phyloP scores from a whole-genome alignment of 2,113 vertebrate genomes.

The Gopherus flavomarginatus region DNA sequence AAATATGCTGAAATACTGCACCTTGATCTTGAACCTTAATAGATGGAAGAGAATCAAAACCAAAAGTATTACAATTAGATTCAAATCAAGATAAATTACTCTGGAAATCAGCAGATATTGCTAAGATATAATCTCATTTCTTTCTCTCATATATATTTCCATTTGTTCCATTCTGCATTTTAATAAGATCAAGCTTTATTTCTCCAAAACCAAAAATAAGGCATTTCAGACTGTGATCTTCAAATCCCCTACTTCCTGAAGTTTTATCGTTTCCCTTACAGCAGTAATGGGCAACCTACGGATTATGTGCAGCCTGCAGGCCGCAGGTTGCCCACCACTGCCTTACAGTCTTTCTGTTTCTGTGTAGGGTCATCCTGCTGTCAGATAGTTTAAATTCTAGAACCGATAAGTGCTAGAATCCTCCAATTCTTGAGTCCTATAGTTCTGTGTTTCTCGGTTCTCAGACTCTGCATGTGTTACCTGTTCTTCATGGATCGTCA shows the following conservation, averaged over 20 bases:
- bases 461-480: background rate
- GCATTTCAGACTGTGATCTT: background rate
- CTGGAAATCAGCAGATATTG: background rate
- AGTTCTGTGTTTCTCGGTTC: background rate
- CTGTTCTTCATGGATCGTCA: background rate
- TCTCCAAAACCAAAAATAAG: background rate
- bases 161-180: background rate
- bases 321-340: too few species aligned
- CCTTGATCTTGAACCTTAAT: background rate
- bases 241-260: background rate
- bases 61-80: background rate
- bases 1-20: background rate
- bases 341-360: background rate
- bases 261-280: background rate
- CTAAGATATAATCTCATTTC: background rate
- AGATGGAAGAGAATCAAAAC: background rate
- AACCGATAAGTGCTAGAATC: background rate
- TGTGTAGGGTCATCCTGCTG: background rate
- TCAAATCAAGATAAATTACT: background rate
- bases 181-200: fast-evolving
- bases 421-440: background rate
- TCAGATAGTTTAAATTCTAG: background rate
- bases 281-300: too few species aligned
- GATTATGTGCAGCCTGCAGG: too few species aligned
- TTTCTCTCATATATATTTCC: background rate